Base-by-base conservation (phyloP, 2,888 invertebrate genomes). In the Hesperia comma region DNA sequence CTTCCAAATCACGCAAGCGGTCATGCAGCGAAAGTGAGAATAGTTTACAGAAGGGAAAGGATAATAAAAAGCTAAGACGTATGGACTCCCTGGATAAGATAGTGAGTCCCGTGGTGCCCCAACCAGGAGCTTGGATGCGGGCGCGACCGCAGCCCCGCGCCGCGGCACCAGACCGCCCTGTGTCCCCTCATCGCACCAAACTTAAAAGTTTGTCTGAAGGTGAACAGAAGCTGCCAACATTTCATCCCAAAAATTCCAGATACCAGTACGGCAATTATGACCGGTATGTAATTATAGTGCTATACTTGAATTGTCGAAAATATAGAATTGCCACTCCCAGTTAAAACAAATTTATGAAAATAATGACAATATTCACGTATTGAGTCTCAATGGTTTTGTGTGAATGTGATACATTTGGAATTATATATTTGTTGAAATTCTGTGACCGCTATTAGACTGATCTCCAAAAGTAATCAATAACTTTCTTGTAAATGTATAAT, bases 261-360 rank as follows among this genome's bases (percentile, higher is more conserved):
- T 99, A 98, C 91, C 97, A 97, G 80, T 98, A 96, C 93, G 99
- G 99, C 67, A 99, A 99, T 90, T 99, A 99, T 88, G 97, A 98
- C 85, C 96, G 97, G 90, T 95, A 79, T 77, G 68, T 60, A 15
- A 15, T 26, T 12, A 58, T 43, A 21, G 3, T 37, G 3, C 5
- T 26, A 26, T n/a, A n/a, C n/a, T n/a, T n/a, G n/a, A n/a, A n/a
- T n/a, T n/a, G n/a, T n/a, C n/a, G n/a, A n/a, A n/a, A n/a, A n/a
- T n/a, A n/a, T n/a, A n/a, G n/a, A n/a, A n/a, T n/a, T n/a, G n/a
- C n/a, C n/a, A n/a, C n/a, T n/a, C n/a, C n/a, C n/a, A n/a, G n/a
- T n/a, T n/a, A n/a, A n/a, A n/a, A n/a, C n/a, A n/a, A n/a, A n/a
- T n/a, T n/a, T n/a, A n/a, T n/a, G n/a, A n/a, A n/a, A n/a, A n/a